These are phyloP conservation scores for Psylliodes chrysocephalus DNA, from an alignment of 2,888 invertebrate species.

Conservation along the genomic window DNA sequence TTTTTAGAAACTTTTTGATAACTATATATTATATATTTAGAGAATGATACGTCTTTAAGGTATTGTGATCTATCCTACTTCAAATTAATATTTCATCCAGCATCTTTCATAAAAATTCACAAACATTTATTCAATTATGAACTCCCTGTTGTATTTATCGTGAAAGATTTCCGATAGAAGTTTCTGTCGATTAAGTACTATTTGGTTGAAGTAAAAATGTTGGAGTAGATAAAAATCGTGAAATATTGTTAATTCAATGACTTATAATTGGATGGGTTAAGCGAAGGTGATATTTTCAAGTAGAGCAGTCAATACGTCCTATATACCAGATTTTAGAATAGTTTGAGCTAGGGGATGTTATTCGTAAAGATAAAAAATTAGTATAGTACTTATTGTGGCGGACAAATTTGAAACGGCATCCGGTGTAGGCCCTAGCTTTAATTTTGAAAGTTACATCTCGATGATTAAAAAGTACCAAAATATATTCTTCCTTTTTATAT, in stretches of 20 bases:
- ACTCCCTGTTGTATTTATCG: no score
- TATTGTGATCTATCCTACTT: slow-evolving; percentile 2
- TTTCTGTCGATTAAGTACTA: no score
- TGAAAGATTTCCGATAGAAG: no score
- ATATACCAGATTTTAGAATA: slow-evolving; percentile 31
- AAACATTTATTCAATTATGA: no score
- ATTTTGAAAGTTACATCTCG: slow-evolving; percentile 13
- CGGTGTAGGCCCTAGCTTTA: slow-evolving; percentile 9
- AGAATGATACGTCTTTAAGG: neutral
- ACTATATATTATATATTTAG: slow-evolving; percentile 25
- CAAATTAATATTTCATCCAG: no score
- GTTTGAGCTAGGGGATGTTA: slow-evolving; percentile 17
- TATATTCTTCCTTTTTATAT: neutral
- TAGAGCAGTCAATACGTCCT: slow-evolving; percentile 39
- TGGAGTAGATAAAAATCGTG: no score
- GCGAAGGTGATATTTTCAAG: slow-evolving; percentile 41
- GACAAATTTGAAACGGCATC: slow-evolving; percentile 25
- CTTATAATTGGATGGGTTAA: neutral
- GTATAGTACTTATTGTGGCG: slow-evolving; percentile 21
- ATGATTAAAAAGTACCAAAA: slow-evolving; percentile 21
- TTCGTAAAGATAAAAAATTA: slow-evolving; percentile 18
- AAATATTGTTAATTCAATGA: no score
- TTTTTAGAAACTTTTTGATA: slow-evolving; percentile 40
- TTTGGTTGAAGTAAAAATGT: no score
- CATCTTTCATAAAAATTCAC: no score